Evolutionary conservation across 2,113 vertebrate species (phyloP).

Genomic region (Ahaetulla prasina): DNA sequence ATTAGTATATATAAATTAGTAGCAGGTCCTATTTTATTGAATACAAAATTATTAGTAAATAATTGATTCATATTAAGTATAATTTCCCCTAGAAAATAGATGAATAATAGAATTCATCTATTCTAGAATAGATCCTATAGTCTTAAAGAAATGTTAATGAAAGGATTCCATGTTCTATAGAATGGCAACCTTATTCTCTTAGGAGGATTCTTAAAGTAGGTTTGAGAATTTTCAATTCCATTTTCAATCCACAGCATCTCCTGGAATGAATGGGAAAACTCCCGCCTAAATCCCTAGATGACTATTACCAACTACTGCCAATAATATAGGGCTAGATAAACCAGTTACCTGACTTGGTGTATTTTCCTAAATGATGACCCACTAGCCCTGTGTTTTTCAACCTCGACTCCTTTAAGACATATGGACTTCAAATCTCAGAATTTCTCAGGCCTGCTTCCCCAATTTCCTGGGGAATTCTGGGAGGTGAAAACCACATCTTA

Average conservation of each 20-base stretch:
- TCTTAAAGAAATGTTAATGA: neutral
- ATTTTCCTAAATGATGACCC: neutral
- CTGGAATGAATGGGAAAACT: neutral
- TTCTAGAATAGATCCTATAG: neutral
- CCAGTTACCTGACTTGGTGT: neutral
- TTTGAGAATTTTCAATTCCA: neutral
- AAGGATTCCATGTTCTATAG: neutral
- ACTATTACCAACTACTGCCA: neutral
- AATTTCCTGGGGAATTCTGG: neutral
- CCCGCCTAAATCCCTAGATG: neutral
- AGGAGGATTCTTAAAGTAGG: neutral
- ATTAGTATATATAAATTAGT: neutral
- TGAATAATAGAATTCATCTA: too few species aligned
- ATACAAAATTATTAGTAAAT: neutral
- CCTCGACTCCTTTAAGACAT: neutral
- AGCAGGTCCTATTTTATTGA: neutral
- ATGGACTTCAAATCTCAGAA: neutral
- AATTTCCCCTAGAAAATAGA: too few species aligned
- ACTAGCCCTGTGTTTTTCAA: neutral
- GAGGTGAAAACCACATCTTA: neutral
- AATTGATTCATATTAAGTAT: neutral
- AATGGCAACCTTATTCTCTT: neutral
- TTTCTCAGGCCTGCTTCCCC: neutral
- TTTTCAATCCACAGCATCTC: neutral
- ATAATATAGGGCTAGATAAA: neutral